A percentile compares a stretch with the other conserved stretches of the same genome.
phyloP scores from a whole-genome alignment of 2,888 invertebrate species.

The Tenthredo mesomela region DNA sequence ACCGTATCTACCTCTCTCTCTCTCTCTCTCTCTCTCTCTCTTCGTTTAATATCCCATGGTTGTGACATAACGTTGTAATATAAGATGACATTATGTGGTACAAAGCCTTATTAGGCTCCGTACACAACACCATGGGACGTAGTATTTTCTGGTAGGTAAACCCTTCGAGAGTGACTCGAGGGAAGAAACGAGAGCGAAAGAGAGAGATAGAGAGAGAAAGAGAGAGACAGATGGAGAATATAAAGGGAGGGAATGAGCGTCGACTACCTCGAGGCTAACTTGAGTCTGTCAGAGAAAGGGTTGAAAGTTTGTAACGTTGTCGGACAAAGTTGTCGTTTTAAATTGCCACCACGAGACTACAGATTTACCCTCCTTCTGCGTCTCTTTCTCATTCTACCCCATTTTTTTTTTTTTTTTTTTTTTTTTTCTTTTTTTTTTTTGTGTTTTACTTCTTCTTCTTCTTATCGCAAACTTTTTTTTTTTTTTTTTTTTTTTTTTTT shows the following conservation, averaged over 20 bases:
- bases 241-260: constrained; percentile 39
- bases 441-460: background rate
- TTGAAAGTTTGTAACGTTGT: constrained; percentile 44
- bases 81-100: constrained; percentile 17
- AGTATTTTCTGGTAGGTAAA: background rate
- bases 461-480: background rate
- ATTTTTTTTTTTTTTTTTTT: background rate
- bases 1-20: background rate
- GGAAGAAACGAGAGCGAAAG: background rate
- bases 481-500: background rate
- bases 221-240: constrained; percentile 14
- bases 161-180: constrained; percentile 4
- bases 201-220: background rate
- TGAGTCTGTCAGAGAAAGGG: constrained; percentile 44
- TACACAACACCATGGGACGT: background rate
- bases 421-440: background rate
- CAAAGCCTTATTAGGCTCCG: constrained; percentile 43
- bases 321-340: constrained; percentile 50
- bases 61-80: constrained; percentile 11
- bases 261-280: constrained; percentile 41
- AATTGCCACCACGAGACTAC: constrained; percentile 51
- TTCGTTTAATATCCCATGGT: background rate
- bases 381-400: background rate
- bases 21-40: too few relatives aligned
- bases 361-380: constrained; percentile 18